These are phyloP conservation scores for Cartodere bifasciata DNA, from an alignment of 2,888 invertebrate genomes.

Conservation along the genomic window DNA sequence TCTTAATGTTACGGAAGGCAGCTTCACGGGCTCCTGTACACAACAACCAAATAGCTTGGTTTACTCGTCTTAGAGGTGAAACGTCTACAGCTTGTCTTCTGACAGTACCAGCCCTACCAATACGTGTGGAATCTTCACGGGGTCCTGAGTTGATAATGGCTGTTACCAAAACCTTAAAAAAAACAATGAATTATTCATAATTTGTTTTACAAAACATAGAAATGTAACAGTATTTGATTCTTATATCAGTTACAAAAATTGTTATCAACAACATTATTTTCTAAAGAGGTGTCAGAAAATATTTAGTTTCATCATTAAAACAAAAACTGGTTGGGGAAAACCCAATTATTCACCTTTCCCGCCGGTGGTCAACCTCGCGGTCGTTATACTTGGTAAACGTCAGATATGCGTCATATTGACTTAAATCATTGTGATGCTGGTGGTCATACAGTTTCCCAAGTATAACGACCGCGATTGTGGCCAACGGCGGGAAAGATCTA, in stretches of 20 bases:
- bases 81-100: slow-evolving; percentile 99
- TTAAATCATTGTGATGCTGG: too few species aligned
- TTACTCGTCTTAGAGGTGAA: slow-evolving; percentile 93
- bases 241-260: slow-evolving; percentile 5
- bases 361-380: too few species aligned
- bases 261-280: slow-evolving; percentile 20
- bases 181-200: slow-evolving; percentile 12
- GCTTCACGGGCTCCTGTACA: slow-evolving; percentile 99
- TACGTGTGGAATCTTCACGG: slow-evolving; percentile 98
- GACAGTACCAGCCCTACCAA: slow-evolving; percentile 99
- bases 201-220: slow-evolving; percentile 13
- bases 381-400: too few species aligned
- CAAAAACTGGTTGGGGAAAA: too few species aligned
- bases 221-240: neutral
- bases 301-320: slow-evolving; percentile 1
- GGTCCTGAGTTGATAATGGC: slow-evolving; percentile 99
- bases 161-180: slow-evolving; percentile 71
- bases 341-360: too few species aligned
- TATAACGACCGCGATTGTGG: too few species aligned
- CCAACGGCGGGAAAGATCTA: too few species aligned
- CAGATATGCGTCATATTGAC: too few species aligned
- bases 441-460: too few species aligned
- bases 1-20: slow-evolving; percentile 99
- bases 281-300: slow-evolving; percentile 33
- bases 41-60: slow-evolving; percentile 98